phyloP scores from a whole-genome alignment of 2,888 invertebrate species.

The Napeogenes inachia region DNA sequence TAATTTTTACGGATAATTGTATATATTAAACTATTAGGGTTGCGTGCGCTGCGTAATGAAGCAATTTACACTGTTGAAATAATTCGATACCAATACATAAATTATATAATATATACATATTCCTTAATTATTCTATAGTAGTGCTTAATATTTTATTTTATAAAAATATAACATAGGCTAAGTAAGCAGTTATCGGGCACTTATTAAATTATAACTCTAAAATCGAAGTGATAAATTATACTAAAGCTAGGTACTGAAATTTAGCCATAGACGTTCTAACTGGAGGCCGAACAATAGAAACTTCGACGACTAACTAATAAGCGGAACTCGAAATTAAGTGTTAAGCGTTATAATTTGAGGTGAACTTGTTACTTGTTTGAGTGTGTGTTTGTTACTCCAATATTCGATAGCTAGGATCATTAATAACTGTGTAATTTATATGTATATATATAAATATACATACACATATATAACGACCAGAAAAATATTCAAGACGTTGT shows the following conservation, averaged over 20 bases:
- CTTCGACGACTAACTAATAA: slow-evolving; percentile 38
- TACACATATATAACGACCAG: too few relatives aligned
- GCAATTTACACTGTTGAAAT: too few relatives aligned
- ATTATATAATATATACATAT: too few relatives aligned
- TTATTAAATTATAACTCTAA: slow-evolving; percentile 20
- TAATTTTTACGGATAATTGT: too few relatives aligned
- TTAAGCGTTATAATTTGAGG: slow-evolving; percentile 34
- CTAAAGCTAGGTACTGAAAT: slow-evolving; percentile 31
- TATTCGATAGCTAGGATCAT: neutral
- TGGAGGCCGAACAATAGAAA: slow-evolving; percentile 36
- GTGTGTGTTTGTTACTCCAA: neutral
- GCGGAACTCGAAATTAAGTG: slow-evolving; percentile 40
- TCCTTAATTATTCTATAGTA: too few relatives aligned
- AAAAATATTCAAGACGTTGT: too few relatives aligned
- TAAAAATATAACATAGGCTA: too few relatives aligned
- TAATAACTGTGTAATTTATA: neutral
- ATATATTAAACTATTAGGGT: too few relatives aligned
- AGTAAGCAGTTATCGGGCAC: slow-evolving; percentile 8
- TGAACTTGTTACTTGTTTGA: slow-evolving; percentile 17
- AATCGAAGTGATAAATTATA: slow-evolving; percentile 28
- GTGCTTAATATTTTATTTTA: too few relatives aligned
- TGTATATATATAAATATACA: too few relatives aligned
- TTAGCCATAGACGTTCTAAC: slow-evolving; percentile 30
- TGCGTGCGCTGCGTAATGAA: too few relatives aligned
- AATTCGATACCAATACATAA: too few relatives aligned